These are phyloP conservation scores for Coelogynopora nodosa DNA, from an alignment of 2,888 invertebrate species.

Conservation along the genomic window DNA sequence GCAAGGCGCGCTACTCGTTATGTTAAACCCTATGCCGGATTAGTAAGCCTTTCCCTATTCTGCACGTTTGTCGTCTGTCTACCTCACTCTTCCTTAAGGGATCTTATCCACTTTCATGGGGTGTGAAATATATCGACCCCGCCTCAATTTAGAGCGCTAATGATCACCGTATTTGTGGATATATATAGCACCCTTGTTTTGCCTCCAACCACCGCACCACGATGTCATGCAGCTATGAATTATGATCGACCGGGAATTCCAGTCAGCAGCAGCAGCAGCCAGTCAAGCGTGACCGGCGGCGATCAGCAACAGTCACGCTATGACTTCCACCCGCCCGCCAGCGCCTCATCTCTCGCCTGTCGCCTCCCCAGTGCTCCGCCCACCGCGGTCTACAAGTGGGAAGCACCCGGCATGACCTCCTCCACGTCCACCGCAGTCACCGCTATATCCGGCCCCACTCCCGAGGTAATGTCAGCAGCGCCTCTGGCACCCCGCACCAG, in stretches of 20 bases:
- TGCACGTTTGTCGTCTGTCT: not conserved
- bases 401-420: not conserved
- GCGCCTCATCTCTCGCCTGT: not conserved
- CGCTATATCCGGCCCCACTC: not conserved
- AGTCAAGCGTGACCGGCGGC: too few relatives aligned
- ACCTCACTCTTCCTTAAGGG: too few relatives aligned
- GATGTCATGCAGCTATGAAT: slow-evolving; percentile 25
- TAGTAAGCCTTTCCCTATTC: not conserved
- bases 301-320: too few relatives aligned
- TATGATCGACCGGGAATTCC: not conserved
- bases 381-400: not conserved
- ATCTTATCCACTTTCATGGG: not conserved
- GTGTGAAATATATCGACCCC: not conserved
- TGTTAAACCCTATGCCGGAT: slow-evolving; percentile 16
- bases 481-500: not conserved
- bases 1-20: not conserved
- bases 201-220: too few relatives aligned
- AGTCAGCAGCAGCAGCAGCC: not conserved
- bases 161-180: too few relatives aligned
- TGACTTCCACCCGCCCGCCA: slow-evolving; percentile 12
- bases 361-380: not conserved
- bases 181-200: too few relatives aligned
- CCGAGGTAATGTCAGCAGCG: not conserved
- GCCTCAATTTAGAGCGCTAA: too few relatives aligned
- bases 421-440: not conserved